Evolutionary conservation across 2,888 invertebrate species (phyloP).

Genomic region (Choreutis nemorana): DNA sequence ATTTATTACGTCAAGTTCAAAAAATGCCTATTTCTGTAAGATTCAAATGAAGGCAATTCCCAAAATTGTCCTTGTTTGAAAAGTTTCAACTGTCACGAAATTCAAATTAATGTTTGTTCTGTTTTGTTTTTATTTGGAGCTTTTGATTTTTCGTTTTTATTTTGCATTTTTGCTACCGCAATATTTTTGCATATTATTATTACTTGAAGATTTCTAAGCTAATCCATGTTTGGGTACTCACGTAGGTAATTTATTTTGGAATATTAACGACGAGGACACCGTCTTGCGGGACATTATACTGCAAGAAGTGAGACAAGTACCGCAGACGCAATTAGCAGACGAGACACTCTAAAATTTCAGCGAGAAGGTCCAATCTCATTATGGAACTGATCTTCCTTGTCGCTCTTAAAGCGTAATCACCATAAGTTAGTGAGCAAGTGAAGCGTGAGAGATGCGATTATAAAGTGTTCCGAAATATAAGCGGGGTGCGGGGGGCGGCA

Average conservation of each 20-base stretch:
- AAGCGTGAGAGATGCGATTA: constrained; percentile 64
- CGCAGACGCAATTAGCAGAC: constrained; percentile 59
- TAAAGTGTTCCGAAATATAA: constrained; percentile 65
- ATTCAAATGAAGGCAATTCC: constrained; percentile 56
- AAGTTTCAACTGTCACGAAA: constrained; percentile 59
- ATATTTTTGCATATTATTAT: constrained; percentile 19
- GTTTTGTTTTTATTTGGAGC: constrained; percentile 49
- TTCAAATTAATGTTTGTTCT: constrained; percentile 62
- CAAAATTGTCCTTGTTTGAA: constrained; percentile 54
- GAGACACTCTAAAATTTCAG: constrained; percentile 62
- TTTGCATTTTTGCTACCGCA: constrained; percentile 7
- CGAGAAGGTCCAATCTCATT: constrained; percentile 63
- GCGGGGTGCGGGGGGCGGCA: constrained; percentile 34
- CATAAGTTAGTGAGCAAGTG: constrained; percentile 63
- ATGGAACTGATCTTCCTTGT: constrained; percentile 62
- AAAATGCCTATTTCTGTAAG: constrained; percentile 49
- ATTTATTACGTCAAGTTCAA: constrained; percentile 61
- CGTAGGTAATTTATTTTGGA: too few relatives aligned
- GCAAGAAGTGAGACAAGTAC: too few relatives aligned
- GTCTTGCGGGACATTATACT: too few relatives aligned
- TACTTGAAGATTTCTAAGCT: constrained; percentile 6
- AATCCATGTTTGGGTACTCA: too few relatives aligned
- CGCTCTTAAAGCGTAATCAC: constrained; percentile 64
- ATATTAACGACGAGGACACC: too few relatives aligned
- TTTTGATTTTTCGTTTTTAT: constrained; percentile 41